phyloP scores from a whole-genome alignment of 2,888 invertebrate genomes.

The Acanthosepion esculentum region DNA sequence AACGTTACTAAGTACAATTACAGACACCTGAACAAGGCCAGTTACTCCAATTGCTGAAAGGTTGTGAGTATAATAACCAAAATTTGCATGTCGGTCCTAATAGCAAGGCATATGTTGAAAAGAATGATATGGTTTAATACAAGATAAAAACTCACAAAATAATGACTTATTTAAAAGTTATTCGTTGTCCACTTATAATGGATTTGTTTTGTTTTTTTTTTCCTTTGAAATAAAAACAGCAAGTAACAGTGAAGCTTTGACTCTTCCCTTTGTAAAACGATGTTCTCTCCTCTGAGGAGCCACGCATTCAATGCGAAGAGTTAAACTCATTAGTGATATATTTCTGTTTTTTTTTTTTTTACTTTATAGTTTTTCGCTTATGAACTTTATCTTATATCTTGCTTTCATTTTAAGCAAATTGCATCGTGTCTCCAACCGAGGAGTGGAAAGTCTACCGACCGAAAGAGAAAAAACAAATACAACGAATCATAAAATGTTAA shows the following conservation, averaged over 20 bases:
- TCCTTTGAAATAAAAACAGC: too few relatives aligned
- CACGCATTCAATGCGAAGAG: not conserved
- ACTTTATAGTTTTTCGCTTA: not conserved
- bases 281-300: not conserved
- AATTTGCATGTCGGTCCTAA: too few relatives aligned
- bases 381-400: not conserved
- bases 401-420: not conserved
- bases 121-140: too few relatives aligned
- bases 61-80: too few relatives aligned
- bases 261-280: not conserved
- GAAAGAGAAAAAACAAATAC: not conserved
- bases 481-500: not conserved
- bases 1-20: too few relatives aligned
- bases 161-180: too few relatives aligned
- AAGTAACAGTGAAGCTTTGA: not conserved
- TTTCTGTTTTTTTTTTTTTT: not conserved
- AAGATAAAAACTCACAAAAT: too few relatives aligned
- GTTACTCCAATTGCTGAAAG: too few relatives aligned
- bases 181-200: too few relatives aligned
- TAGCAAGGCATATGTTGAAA: too few relatives aligned
- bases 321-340: not conserved
- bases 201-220: too few relatives aligned
- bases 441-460: not conserved
- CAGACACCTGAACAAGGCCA: too few relatives aligned
- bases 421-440: not conserved